Evolutionary conservation across 2,888 invertebrate species (phyloP).

Genomic region (Nesidiocoris tenuis): DNA sequence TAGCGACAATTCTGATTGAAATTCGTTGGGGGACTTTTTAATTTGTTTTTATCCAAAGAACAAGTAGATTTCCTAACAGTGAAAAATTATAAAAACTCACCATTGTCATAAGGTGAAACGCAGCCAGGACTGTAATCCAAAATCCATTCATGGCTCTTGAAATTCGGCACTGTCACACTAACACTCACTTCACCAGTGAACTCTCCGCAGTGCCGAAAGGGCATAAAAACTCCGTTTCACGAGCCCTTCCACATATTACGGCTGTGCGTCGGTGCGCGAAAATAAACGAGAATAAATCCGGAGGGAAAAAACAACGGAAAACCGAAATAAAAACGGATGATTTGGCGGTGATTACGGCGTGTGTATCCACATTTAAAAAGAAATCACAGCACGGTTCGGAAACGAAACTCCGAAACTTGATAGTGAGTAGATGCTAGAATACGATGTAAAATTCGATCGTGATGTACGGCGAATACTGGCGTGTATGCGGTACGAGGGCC

Average conservation of each 20-base stretch:
- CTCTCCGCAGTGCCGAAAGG: slow-evolving; percentile 35
- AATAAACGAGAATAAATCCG: neutral
- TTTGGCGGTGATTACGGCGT: slow-evolving; percentile 23
- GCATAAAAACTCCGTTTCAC: slow-evolving; percentile 35
- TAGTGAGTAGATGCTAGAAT: slow-evolving; percentile 3
- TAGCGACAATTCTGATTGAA: no score
- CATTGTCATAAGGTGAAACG: slow-evolving; percentile 33
- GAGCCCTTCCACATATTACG: slow-evolving; percentile 36
- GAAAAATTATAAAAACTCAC: slow-evolving; percentile 25
- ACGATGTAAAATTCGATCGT: slow-evolving; percentile 22
- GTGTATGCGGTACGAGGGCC: slow-evolving; percentile 18
- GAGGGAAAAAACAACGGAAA: slow-evolving; percentile 12
- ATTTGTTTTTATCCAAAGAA: no score
- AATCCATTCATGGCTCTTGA: slow-evolving; percentile 42
- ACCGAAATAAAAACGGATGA: neutral
- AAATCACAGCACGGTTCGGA: slow-evolving; percentile 40
- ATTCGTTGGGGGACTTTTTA: no score
- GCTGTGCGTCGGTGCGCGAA: slow-evolving; percentile 1
- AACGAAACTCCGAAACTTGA: slow-evolving; percentile 35
- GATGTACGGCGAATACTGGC: slow-evolving; percentile 6
- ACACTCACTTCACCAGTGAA: slow-evolving; percentile 33
- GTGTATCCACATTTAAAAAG: slow-evolving; percentile 28
- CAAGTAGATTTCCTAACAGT: no score
- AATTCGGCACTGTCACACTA: slow-evolving; percentile 40
- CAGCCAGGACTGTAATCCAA: slow-evolving; percentile 37